phyloP scores from a whole-genome alignment of 2,113 vertebrate genomes.

The Thunnus maccoyii region DNA sequence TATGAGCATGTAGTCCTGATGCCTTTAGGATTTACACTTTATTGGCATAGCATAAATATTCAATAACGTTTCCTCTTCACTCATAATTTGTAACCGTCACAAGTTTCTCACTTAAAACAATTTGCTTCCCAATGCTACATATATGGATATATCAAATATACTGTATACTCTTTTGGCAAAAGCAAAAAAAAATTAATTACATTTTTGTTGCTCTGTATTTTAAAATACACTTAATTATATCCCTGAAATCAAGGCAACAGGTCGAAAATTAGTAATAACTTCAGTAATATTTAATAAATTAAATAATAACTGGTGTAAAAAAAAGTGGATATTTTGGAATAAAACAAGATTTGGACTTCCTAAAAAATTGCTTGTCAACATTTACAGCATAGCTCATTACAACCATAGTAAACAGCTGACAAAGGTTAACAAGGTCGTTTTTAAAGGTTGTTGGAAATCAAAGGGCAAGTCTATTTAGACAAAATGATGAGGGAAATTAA shows the following conservation, averaged over 20 bases:
- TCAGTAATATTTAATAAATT: background rate
- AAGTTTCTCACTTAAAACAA: background rate
- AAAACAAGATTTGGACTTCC: background rate
- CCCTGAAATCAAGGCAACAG: background rate
- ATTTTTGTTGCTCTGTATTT: background rate
- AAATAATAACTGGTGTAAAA: background rate
- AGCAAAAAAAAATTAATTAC: background rate
- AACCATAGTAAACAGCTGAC: background rate
- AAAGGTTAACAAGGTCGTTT: slow-evolving; percentile 12
- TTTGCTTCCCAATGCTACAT: no score
- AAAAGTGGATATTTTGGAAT: slow-evolving; percentile 1
- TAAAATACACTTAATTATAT: background rate
- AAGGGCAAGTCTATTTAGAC: slow-evolving; percentile 23
- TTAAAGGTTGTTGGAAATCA: background rate
- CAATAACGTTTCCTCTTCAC: background rate
- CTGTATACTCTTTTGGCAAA: background rate
- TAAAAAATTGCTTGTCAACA: background rate
- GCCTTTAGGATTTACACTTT: no score
- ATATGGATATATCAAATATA: no score
- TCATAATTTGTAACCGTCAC: background rate
- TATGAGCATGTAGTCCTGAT: no score
- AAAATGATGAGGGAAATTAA: background rate
- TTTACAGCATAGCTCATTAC: slow-evolving; percentile 8
- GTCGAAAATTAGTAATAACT: background rate
- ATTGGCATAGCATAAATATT: no score